phyloP scores from a whole-genome alignment of 2,797 vertebrate species.

The Petrocephalus sullivani region DNA sequence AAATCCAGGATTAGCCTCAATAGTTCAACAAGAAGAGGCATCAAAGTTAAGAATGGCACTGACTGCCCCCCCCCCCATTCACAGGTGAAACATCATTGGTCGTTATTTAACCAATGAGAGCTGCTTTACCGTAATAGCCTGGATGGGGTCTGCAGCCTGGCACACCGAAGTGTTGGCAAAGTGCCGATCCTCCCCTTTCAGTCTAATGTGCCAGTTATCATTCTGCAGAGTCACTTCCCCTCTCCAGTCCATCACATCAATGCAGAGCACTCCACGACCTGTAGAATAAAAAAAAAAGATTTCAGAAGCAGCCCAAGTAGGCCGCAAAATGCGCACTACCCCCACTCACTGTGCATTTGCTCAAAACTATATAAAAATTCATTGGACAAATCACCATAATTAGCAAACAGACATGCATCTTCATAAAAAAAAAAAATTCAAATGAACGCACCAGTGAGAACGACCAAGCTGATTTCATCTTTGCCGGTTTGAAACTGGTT shows the following conservation, averaged over 20 bases:
- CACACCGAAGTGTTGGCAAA: constrained; percentile 55
- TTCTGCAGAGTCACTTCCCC: constrained; percentile 49
- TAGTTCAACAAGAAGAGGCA: not conserved
- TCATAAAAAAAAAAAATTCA: not conserved
- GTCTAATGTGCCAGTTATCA: constrained; percentile 56
- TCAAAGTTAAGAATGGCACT: not conserved
- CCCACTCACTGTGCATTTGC: not conserved
- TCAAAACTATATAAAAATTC: not conserved
- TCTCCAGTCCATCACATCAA: constrained; percentile 63
- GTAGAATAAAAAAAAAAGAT: not conserved
- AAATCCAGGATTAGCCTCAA: not conserved
- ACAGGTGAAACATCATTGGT: not conserved
- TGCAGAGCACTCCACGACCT: constrained; percentile 66
- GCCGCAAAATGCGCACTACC: not conserved
- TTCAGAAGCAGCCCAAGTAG: not conserved
- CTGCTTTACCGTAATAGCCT: constrained; percentile 54
- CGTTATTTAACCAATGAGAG: not conserved
- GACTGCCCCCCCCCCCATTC: not conserved
- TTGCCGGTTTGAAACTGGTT: constrained; percentile 47
- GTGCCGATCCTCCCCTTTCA: constrained; percentile 53
- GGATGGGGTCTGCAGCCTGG: constrained; percentile 61
- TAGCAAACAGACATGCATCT: not conserved
- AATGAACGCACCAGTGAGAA: constrained; percentile 54
- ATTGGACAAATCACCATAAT: not conserved
- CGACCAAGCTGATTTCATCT: constrained; percentile 62